Base-by-base conservation (phyloP, 2,113 vertebrate genomes). In the Cephalopholis sonnerati region DNA sequence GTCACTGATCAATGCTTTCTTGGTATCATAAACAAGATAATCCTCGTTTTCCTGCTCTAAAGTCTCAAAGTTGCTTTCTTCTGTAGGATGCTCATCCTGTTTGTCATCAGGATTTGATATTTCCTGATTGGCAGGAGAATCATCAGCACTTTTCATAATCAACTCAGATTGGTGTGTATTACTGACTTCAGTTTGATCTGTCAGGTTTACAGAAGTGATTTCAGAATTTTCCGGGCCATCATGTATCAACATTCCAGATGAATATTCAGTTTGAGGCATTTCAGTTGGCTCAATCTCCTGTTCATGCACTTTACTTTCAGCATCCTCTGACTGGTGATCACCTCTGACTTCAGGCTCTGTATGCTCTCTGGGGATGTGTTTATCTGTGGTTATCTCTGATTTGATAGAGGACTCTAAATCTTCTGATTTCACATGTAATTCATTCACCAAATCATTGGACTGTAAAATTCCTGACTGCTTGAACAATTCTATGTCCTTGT, bases 321-420 rank as follows among this genome's bases (percentile, higher is more conserved):
- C 29, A 36, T 74, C 66, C 6, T 70, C 46, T 75, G 50, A 59
- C 0, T 61, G 0, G 20, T 41, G 29, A 17, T 65, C 29, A 67
- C 12, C 10, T 22, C 12, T 48, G 27, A 2, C 7, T 29, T 59
- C 22, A 17, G 41, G 5, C 67, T 63, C 25, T 58, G 12, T 77
- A n/a, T 29, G 29, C 69, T 84, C 53, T 53, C 4, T 13, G 10
- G 1, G 16, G 25, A 7, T 74, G 41, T 17, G 69, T 72, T 83
- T 25, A 74, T 76, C 63, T 74, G 82, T 57, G 44, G n/a, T 79
- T 50, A 36, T 48, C 70, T 68, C 72, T 53, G 48, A 18, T 29
- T 29, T 53, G 51, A 24, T 16, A n/a, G 36, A 53, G 51, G n/a
- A 55, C 2, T 67, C 54, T 72, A 25, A 51, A 63, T 22, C 50